These are phyloP conservation scores for Drosophila parvula DNA, from an alignment of 1,140 invertebrate species.

Conservation along the genomic window DNA sequence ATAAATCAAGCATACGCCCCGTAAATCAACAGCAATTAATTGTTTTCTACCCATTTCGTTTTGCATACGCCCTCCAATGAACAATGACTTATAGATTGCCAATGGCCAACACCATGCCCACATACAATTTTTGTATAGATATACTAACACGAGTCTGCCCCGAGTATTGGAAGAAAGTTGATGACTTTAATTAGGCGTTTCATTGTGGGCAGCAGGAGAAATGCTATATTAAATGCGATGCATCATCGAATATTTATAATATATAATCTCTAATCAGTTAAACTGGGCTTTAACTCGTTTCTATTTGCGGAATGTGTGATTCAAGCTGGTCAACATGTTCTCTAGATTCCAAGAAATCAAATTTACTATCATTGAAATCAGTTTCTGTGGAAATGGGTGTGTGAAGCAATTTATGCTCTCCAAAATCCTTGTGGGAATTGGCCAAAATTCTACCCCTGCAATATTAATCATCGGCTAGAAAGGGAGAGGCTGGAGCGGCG, in stretches of 20 bases:
- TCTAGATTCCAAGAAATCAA: slow-evolving; percentile 24
- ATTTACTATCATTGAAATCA: slow-evolving; percentile 36
- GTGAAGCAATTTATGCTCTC: slow-evolving; percentile 26
- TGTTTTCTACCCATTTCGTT: slow-evolving; percentile 51
- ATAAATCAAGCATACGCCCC: slow-evolving; percentile 77
- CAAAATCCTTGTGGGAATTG: slow-evolving; percentile 45
- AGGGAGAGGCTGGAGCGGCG: slow-evolving; percentile 20
- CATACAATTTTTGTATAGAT: slow-evolving; percentile 25
- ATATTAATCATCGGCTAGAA: slow-evolving; percentile 31
- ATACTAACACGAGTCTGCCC: slow-evolving; percentile 8
- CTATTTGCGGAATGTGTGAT: slow-evolving; percentile 12
- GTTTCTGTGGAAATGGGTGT: slow-evolving; percentile 30
- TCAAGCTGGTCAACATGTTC: not conserved
- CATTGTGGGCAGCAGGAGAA: slow-evolving; percentile 12
- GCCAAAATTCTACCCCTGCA: slow-evolving; percentile 16
- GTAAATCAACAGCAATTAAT: slow-evolving; percentile 77
- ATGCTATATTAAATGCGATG: not conserved
- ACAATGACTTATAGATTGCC: slow-evolving; percentile 42
- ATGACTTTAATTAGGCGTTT: slow-evolving; percentile 41
- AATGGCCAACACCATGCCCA: slow-evolving; percentile 17
- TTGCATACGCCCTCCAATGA: slow-evolving; percentile 52
- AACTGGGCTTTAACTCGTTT: not conserved
- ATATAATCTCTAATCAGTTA: not conserved
- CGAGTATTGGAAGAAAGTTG: slow-evolving; percentile 25
- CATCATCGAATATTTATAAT: not conserved